A percentile compares a stretch with the other conserved stretches of the same genome.
These are phyloP conservation scores for Zophobas atratus DNA, from an alignment of 1,140 invertebrate species.

Conservation along the genomic window DNA sequence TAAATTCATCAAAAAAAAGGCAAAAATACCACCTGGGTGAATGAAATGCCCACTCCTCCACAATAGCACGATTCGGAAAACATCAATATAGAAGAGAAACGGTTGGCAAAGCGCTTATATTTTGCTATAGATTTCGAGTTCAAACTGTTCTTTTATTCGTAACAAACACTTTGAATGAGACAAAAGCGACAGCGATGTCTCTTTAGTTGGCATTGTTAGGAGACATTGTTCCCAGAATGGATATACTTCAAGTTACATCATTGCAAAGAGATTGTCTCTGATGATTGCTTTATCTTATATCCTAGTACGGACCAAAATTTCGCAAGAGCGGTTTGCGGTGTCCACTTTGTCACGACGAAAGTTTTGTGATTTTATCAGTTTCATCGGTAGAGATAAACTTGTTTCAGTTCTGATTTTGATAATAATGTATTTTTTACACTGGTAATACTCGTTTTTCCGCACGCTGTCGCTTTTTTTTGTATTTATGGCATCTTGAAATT, in stretches of 20 bases:
- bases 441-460: too few species aligned
- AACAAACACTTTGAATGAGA: slow-evolving; percentile 64
- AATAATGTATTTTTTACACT: too few species aligned
- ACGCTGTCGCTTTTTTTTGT: too few species aligned
- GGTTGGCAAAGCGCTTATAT: slow-evolving; percentile 51
- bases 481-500: too few species aligned
- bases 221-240: slow-evolving; percentile 64
- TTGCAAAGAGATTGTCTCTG: slow-evolving; percentile 65
- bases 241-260: slow-evolving; percentile 67
- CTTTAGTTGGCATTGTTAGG: slow-evolving; percentile 66
- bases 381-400: too few species aligned
- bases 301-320: slow-evolving; percentile 45
- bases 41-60: slow-evolving; percentile 46
- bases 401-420: too few species aligned
- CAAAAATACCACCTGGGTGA: slow-evolving; percentile 26
- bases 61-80: slow-evolving; percentile 48
- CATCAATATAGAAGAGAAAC: slow-evolving; percentile 45
- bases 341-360: background rate
- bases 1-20: slow-evolving; percentile 46
- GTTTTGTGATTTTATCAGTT: too few species aligned
- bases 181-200: slow-evolving; percentile 65
- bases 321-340: slow-evolving; percentile 33
- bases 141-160: slow-evolving; percentile 64
- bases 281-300: slow-evolving; percentile 57
- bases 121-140: slow-evolving; percentile 59